Evolutionary conservation across 2,888 invertebrate species (phyloP).

Genomic region (Nemapogon koenigi): DNA sequence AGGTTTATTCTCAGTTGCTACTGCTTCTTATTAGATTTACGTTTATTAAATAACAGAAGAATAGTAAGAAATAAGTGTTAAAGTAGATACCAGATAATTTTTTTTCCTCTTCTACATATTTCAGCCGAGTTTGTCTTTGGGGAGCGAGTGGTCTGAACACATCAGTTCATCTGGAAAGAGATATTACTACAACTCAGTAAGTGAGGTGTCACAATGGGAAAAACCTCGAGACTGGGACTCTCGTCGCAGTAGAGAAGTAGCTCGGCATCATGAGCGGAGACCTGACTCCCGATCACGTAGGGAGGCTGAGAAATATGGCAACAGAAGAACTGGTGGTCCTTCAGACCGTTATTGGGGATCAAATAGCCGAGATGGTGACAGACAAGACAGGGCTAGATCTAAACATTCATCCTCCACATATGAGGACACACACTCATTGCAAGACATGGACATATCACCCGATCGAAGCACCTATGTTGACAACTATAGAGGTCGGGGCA

Average conservation of each 20-base stretch:
- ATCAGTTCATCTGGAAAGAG: constrained; percentile 97
- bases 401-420: constrained; percentile 36
- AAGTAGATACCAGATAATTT: no score
- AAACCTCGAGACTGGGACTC: constrained; percentile 91
- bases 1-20: no score
- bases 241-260: background rate
- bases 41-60: no score
- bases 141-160: constrained; percentile 97
- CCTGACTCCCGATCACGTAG: constrained; percentile 47
- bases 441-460: constrained; percentile 95
- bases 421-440: constrained; percentile 62
- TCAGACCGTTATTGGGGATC: constrained; percentile 43
- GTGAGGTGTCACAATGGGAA: constrained; percentile 99
- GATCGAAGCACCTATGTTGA: constrained; percentile 88
- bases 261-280: constrained; percentile 46
- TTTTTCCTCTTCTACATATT: no score
- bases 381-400: constrained; percentile 39
- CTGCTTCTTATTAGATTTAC: no score
- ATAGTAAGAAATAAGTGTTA: no score
- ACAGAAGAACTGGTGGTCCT: constrained; percentile 41
- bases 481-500: constrained; percentile 68
- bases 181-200: constrained; percentile 98
- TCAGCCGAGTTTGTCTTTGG: no score
- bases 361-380: constrained; percentile 35
- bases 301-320: constrained; percentile 30